Percentiles rank a stretch among this genome's conserved stretches.
Conservation (phyloP, 2,113 vertebrate genomes). For the Vulpes vulpes region DNA sequence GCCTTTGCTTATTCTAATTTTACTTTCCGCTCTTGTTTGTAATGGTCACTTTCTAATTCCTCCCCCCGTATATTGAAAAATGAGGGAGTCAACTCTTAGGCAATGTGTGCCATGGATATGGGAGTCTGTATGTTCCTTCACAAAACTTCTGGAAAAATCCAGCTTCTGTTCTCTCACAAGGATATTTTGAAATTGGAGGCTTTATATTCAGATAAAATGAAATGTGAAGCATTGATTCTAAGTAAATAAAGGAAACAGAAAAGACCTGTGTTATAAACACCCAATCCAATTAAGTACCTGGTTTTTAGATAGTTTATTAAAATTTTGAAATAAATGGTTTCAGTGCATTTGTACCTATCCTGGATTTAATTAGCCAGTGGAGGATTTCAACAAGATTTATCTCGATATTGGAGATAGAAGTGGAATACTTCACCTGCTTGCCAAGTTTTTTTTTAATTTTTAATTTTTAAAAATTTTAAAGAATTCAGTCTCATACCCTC, state of each 20-base stretch:
- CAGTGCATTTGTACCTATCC: background rate
- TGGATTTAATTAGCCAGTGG: background rate
- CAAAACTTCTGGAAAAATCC: background rate
- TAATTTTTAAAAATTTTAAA: background rate
- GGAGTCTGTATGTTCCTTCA: slow-evolving; percentile 9
- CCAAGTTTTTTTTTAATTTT: background rate
- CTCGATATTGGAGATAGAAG: background rate
- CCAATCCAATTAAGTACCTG: background rate
- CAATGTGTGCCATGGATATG: background rate
- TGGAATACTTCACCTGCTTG: slow-evolving; percentile 31
- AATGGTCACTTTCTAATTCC: slow-evolving; percentile 2
- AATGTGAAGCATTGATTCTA: slow-evolving; percentile 2
- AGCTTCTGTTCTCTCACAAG: background rate
- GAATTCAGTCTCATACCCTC: background rate
- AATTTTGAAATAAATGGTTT: background rate
- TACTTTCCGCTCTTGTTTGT: slow-evolving; percentile 1
- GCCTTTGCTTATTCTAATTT: background rate
- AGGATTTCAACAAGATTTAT: background rate
- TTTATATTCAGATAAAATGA: background rate
- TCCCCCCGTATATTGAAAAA: background rate
- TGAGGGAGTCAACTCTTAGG: background rate
- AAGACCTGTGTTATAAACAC: background rate
- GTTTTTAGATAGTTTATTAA: slow-evolving; percentile 27
- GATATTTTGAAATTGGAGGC: background rate
- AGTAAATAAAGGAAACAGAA: slow-evolving; percentile 42